Percentiles rank a stretch among this genome's conserved stretches.
These are phyloP conservation scores for Mythimna loreyi DNA, from an alignment of 2,888 invertebrate genomes.

Conservation along the genomic window DNA sequence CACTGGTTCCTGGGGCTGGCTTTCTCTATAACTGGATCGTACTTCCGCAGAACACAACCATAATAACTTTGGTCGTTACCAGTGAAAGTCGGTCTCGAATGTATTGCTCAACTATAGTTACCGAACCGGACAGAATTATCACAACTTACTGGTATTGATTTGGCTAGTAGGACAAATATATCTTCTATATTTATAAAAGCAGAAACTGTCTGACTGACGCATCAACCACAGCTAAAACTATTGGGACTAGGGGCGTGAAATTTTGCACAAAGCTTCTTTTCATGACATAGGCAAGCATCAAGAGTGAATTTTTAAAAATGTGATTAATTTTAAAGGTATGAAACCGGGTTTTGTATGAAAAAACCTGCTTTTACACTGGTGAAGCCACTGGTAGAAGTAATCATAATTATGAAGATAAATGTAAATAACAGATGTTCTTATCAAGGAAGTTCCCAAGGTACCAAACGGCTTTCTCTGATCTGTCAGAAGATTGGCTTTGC, in stretches of 20 bases:
- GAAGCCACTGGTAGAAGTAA: neutral
- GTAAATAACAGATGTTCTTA: constrained; percentile 20
- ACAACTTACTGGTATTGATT: constrained; percentile 61
- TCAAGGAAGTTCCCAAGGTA: constrained; percentile 10
- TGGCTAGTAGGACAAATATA: constrained; percentile 41
- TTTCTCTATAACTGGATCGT: constrained; percentile 84
- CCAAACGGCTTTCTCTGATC: constrained; percentile 25
- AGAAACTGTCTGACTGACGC: no score
- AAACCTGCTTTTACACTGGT: no score
- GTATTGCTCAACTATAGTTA: constrained; percentile 70
- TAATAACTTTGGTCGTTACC: constrained; percentile 74
- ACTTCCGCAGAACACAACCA: constrained; percentile 75
- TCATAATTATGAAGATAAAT: constrained; percentile 43
- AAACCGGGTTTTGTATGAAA: no score
- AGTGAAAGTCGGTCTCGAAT: constrained; percentile 81
- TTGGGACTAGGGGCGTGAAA: no score
- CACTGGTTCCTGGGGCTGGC: constrained; percentile 68
- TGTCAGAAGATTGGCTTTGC: no score
- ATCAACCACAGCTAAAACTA: no score
- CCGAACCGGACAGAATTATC: constrained; percentile 68
- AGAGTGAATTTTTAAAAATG: no score
- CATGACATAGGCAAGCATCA: no score
- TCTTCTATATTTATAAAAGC: constrained; percentile 7
- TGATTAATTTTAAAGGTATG: no score
- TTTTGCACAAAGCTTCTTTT: no score